Conservation (phyloP, 92 coral and sea anemone genomes). For the Desmophyllum pertusum region DNA sequence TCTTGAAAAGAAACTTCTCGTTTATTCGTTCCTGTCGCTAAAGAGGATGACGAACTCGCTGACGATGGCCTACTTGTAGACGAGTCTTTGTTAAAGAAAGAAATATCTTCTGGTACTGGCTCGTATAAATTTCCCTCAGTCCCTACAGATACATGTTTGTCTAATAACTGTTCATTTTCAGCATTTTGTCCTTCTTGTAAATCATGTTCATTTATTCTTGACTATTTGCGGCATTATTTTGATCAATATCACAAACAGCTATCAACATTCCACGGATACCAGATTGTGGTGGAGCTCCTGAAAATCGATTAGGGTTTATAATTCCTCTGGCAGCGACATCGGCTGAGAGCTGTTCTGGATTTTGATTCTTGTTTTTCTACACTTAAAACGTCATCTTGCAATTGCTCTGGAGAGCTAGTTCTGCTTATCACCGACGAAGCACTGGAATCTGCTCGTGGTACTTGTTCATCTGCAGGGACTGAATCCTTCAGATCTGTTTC, state of each 20-base stretch:
- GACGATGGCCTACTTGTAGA: slow-evolving; percentile 56
- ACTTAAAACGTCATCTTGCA: not conserved
- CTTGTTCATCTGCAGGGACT: not conserved
- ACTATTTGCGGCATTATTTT: not conserved
- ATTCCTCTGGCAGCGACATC: slow-evolving; percentile 69
- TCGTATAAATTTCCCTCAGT: not conserved
- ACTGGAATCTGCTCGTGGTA: slow-evolving; percentile 49
- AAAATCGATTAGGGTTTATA: slow-evolving; percentile 7
- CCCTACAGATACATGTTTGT: not conserved
- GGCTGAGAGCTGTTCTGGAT: slow-evolving; percentile 41
- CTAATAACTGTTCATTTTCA: slow-evolving; percentile 6
- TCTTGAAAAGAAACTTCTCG: slow-evolving; percentile 47
- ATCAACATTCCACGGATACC: slow-evolving; percentile 43
- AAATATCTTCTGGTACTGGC: not conserved
- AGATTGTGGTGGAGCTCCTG: slow-evolving; percentile 25
- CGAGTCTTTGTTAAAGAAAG: slow-evolving; percentile 25
- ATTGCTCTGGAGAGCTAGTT: slow-evolving; percentile 53
- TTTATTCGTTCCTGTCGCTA: slow-evolving; percentile 36
- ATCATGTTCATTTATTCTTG: slow-evolving; percentile 3
- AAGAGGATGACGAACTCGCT: slow-evolving; percentile 57
- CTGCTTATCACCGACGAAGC: slow-evolving; percentile 52
- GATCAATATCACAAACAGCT: slow-evolving; percentile 8
- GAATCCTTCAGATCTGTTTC: slow-evolving; percentile 4
- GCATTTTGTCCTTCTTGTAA: slow-evolving; percentile 4
- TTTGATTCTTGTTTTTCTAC: not conserved